Evolutionary conservation across 2,113 vertebrate genomes (phyloP).

Genomic region (Gorsachius goisagi): DNA sequence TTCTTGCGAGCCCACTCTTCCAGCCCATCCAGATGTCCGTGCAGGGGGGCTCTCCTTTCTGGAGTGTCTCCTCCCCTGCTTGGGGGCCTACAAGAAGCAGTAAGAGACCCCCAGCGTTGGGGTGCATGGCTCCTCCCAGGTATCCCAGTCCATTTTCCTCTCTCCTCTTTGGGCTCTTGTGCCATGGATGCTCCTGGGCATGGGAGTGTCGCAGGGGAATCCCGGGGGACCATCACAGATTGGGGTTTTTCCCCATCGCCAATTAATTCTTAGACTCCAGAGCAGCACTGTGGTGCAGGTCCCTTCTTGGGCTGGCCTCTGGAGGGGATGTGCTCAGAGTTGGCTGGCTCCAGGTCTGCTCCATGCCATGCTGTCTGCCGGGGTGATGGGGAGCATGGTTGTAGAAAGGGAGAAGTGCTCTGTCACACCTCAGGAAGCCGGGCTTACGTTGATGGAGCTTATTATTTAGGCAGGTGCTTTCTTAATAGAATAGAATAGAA

Average conservation of each 20-base stretch:
- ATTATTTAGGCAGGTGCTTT: neutral
- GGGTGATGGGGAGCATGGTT: neutral
- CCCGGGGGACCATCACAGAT: no score
- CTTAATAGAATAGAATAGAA: neutral
- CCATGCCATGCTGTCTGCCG: neutral
- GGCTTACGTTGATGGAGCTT: accelerated
- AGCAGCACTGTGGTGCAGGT: neutral
- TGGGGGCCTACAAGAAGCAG: neutral
- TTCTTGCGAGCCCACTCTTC: no score
- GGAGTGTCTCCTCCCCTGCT: no score
- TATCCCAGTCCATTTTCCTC: neutral
- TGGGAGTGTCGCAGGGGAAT: accelerated
- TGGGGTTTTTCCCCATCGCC: neutral
- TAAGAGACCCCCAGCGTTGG: neutral
- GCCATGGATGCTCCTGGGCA: neutral
- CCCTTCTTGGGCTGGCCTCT: neutral
- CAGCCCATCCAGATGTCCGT: no score
- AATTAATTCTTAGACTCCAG: neutral
- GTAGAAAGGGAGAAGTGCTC: neutral
- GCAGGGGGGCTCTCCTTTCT: no score
- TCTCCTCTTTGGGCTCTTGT: neutral
- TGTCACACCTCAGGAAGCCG: neutral
- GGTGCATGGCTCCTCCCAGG: neutral
- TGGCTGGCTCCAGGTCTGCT: neutral
- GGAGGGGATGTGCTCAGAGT: neutral